Evolutionary conservation across 2,888 invertebrate genomes (phyloP), one percentile per base, ranked within the genome.

Genomic region (Drosophila falleni): DNA sequence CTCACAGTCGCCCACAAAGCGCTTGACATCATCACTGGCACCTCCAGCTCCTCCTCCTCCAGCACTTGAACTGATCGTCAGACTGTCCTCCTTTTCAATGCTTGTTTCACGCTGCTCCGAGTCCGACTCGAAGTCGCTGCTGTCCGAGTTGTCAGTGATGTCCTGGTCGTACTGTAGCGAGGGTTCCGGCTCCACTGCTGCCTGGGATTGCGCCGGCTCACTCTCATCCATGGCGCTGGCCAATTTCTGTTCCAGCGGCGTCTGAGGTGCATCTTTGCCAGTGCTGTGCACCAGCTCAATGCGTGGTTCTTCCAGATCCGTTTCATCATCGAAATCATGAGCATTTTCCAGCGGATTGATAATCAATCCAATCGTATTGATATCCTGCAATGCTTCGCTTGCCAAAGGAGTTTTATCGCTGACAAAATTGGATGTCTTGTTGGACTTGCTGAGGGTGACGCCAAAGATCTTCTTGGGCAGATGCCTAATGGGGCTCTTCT

Each of bases 261-360:
- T 85, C 47, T 79, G 71, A 0, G 66, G 78, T 16, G 71, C 74
- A 49, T 78, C 71, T 46, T 83, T 87, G 41, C 71, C 64, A 0
- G 51, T 15, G 3, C 39, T 73, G 33, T 70, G 56, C 1, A 74
- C 66, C 3, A 87, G 59, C 60, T 90, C 86, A 6, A 87, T 74
- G 29, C 81, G 80, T 3, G 86, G 89, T 46, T 87, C 89, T 51
- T 91, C 89, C 19, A 89, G 72, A 39, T 91, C 91, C 0, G 85
- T 88, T 16, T 91, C 91, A 53, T 91, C 91, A 61, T 93, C 92
- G 63, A 92, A 89, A 67, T 92, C 93, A 6, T 91, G 87, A 0
- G 92, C 90, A 74, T 89, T 91, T 65, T 93, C 93, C 1, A 96
- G 93, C 86, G 96, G 96, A 46, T 96, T 94, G 61, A 95, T 94